A percentile compares a stretch with the other conserved stretches of the same genome.
phyloP scores from a whole-genome alignment of 1,140 invertebrate species.

The Procambarus virginalis region DNA sequence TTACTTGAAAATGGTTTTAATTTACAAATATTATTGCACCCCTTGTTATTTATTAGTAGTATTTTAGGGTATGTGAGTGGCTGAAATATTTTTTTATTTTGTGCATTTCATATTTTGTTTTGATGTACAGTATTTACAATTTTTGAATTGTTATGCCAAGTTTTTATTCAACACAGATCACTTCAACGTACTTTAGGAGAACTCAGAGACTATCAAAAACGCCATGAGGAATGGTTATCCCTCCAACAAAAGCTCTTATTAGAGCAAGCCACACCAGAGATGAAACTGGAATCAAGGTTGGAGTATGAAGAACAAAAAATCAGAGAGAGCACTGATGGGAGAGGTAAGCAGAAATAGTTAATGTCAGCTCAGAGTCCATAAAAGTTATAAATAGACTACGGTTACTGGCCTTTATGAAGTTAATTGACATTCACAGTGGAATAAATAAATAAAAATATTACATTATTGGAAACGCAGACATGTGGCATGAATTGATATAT shows the following conservation, averaged over 20 bases:
- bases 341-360: constrained; percentile 65
- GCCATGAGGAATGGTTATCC: constrained; percentile 80
- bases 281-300: constrained; percentile 74
- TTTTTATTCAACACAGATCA: constrained; percentile 74
- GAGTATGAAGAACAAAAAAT: constrained; percentile 76
- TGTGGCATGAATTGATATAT: too few relatives aligned
- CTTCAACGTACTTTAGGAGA: constrained; percentile 81
- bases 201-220: constrained; percentile 80
- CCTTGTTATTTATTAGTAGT: too few relatives aligned
- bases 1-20: neutral
- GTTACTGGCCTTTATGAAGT: too few relatives aligned
- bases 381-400: neutral
- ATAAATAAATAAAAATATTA: too few relatives aligned
- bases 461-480: too few relatives aligned
- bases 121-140: too few relatives aligned
- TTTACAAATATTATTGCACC: too few relatives aligned
- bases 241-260: constrained; percentile 79
- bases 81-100: too few relatives aligned
- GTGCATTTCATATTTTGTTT: too few relatives aligned
- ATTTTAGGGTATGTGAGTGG: too few relatives aligned
- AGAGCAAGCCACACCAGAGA: constrained; percentile 78
- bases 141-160: neutral
- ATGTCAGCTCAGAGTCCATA: neutral
- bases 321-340: constrained; percentile 72
- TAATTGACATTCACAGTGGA: too few relatives aligned